Evolutionary conservation across 2,113 vertebrate genomes (phyloP).

Genomic region (Daphoenositta chrysoptera): DNA sequence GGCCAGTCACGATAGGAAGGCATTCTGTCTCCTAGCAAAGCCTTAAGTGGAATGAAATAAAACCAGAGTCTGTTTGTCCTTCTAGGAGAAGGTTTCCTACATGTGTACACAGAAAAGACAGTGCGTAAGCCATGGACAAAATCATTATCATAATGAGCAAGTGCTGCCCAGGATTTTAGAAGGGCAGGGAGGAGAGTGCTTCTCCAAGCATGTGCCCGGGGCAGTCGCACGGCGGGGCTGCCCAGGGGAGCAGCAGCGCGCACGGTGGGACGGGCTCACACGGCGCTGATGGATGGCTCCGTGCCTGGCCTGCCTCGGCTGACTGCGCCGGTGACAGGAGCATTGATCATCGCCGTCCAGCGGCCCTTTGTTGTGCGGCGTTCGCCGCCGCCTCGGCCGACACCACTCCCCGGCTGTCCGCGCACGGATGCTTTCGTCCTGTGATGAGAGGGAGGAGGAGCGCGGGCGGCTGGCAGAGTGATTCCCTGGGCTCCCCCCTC

Average conservation of each 20-base stretch:
- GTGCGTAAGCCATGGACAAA: neutral
- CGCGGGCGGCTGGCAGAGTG: accelerated
- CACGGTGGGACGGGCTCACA: neutral
- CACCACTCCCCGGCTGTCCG: accelerated
- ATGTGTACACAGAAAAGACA: accelerated
- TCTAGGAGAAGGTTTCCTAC: neutral
- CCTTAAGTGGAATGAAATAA: neutral
- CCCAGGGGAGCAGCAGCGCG: neutral
- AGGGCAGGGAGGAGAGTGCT: neutral
- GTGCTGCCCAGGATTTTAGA: neutral
- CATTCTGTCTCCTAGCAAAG: neutral
- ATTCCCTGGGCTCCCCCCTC: neutral
- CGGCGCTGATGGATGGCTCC: neutral
- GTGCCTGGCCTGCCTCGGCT: neutral
- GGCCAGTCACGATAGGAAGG: accelerated
- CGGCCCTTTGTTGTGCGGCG: neutral
- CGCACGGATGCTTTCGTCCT: neutral
- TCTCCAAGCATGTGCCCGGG: neutral
- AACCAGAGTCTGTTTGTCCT: neutral
- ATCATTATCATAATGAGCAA: neutral
- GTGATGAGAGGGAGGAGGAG: neutral
- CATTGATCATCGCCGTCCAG: conserved; percentile 14
- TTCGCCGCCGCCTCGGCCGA: accelerated
- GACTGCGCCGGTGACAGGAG: neutral
- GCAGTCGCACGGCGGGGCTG: neutral